Conservation (phyloP, 2,888 invertebrate species). For the Tinea pellionella region DNA sequence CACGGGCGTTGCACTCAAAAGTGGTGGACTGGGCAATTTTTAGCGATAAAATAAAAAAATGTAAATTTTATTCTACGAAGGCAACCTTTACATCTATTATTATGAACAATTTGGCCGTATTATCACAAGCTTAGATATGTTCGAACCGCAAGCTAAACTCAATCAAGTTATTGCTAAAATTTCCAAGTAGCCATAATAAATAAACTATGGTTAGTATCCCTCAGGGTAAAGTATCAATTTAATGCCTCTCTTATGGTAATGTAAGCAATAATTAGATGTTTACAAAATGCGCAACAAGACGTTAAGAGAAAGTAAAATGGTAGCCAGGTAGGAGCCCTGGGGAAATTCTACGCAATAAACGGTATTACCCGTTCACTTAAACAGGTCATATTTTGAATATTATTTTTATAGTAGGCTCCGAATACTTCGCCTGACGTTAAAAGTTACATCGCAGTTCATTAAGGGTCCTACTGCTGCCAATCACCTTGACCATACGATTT, state of each 20-base stretch:
- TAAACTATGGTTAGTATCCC: background rate
- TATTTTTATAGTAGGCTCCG: too few species aligned
- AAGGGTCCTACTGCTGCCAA: too few species aligned
- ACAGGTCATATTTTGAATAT: background rate
- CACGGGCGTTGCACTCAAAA: too few species aligned
- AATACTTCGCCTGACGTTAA: too few species aligned
- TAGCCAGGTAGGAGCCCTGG: conserved; percentile 1
- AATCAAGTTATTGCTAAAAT: conserved; percentile 1
- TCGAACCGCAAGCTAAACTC: background rate
- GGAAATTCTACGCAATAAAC: conserved; percentile 8
- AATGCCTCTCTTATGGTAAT: conserved; percentile 17
- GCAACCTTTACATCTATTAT: background rate
- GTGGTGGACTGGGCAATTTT: too few species aligned
- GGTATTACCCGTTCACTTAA: background rate
- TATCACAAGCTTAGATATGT: background rate
- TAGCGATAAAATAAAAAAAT: too few species aligned
- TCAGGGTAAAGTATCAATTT: background rate
- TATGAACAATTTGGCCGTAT: background rate
- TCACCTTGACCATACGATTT: too few species aligned
- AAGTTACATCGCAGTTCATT: too few species aligned
- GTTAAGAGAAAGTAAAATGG: conserved; percentile 15
- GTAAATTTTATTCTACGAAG: background rate
- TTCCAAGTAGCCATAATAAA: background rate
- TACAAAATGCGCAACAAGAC: conserved; percentile 28
- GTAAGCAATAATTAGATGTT: conserved; percentile 34